Evolutionary conservation across 2,888 invertebrate species (phyloP).

Genomic region (Cyclophora albipunctata): DNA sequence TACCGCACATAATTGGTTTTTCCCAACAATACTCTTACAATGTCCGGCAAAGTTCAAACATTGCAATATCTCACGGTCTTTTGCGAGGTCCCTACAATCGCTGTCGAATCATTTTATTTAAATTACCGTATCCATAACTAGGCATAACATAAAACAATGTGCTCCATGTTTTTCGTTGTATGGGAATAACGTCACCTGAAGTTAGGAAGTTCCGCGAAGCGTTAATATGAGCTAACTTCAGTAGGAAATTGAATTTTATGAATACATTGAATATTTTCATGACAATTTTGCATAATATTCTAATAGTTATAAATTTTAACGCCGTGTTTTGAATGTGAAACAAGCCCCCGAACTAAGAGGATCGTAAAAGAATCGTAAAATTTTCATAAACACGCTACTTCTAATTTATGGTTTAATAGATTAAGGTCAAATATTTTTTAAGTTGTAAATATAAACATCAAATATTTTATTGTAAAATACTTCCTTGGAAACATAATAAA

Average conservation of each 20-base stretch:
- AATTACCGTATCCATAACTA: constrained; percentile 13
- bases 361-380: constrained; percentile 5
- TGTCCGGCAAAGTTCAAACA: too few relatives aligned
- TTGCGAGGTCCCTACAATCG: too few relatives aligned
- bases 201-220: constrained; percentile 30
- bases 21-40: too few relatives aligned
- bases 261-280: constrained; percentile 41
- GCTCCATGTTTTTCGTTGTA: constrained; percentile 34
- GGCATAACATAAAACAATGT: constrained; percentile 4
- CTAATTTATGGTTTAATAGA: background rate
- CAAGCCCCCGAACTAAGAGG: background rate
- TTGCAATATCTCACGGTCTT: too few relatives aligned
- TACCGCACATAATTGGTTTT: too few relatives aligned
- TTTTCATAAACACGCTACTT: constrained; percentile 8
- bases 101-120: constrained; percentile 9
- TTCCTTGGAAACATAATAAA: too few relatives aligned
- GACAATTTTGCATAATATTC: constrained; percentile 15
- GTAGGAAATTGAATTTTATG: constrained; percentile 49
- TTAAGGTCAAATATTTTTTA: too few relatives aligned
- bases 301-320: constrained; percentile 13
- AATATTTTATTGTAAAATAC: too few relatives aligned
- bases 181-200: constrained; percentile 67
- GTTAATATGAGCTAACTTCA: constrained; percentile 50
- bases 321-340: too few relatives aligned
- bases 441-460: too few relatives aligned